phyloP scores from a whole-genome alignment of 2,797 vertebrate species.

The Sus cebifrons region DNA sequence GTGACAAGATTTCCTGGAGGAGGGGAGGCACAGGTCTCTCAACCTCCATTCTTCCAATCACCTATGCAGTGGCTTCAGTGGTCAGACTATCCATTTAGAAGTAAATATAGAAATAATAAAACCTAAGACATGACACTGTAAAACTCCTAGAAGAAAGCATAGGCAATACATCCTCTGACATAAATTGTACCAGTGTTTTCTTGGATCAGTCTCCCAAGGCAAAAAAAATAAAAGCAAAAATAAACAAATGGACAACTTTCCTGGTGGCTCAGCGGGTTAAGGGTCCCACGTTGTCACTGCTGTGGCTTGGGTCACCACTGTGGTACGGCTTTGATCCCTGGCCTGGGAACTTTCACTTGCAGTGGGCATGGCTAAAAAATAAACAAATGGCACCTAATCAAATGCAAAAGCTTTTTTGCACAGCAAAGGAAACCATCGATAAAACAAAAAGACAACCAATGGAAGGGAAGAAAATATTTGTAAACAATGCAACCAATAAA shows the following conservation, averaged over 20 bases:
- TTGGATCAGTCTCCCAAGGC: not conserved
- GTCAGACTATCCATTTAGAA: not conserved
- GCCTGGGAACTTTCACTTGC: no score
- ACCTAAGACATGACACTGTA: not conserved
- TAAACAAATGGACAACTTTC: not conserved
- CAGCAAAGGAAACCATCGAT: not conserved
- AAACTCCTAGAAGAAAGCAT: not conserved
- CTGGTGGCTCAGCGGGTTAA: no score
- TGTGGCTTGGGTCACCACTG: no score
- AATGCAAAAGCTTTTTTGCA: not conserved
- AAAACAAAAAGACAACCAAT: not conserved
- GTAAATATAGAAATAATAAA: not conserved
- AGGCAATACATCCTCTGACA: not conserved
- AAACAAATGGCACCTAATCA: not conserved
- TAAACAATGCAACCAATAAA: not conserved
- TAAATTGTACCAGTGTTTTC: not conserved
- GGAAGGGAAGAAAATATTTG: not conserved
- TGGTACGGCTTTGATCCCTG: no score
- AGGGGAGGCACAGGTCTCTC: not conserved
- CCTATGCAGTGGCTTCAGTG: not conserved
- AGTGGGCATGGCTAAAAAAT: not conserved
- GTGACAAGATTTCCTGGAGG: not conserved
- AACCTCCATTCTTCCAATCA: not conserved
- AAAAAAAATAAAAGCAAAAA: not conserved
- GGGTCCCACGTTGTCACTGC: no score